Base-by-base conservation (phyloP, 2,888 invertebrate species). In the Neuroscelio doddi region DNA sequence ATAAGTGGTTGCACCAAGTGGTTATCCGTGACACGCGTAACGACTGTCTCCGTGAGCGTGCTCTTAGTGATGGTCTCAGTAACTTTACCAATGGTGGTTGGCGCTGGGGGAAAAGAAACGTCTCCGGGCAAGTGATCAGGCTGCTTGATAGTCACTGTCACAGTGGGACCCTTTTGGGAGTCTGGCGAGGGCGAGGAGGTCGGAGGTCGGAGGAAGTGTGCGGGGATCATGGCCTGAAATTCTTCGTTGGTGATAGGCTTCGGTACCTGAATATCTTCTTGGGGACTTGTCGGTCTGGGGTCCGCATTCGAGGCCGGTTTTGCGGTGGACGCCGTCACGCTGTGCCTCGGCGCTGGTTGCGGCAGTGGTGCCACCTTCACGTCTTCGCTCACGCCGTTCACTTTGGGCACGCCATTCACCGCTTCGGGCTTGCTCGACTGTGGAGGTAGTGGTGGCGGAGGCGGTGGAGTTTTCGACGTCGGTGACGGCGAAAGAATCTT, bases 11-110 rank as follows among this genome's bases (percentile, higher is more conserved):
- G 91, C 85, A 91, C 89, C 87, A 94, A 90, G 85, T 92, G 90
- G 89, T 96, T 96, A 88, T 96, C 95, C 79, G 96, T 96, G 87
- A 96, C 91, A 83, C 96, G 89, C 76, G 96, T 96, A 87, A 96
- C 95, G 75, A 95, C 94, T 72, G 95, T 96, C 89, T 96, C 96
- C 82, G 96, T 96, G 88, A 95, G 93, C 75, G 96, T 96, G 84
- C 95, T 94, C 90, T 95, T 96, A 86, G 96, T 96, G 89, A 96
- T 94, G 86, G 93, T 94, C 88, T 96, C 96, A 75, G 95, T 96
- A 87, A 95, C 93, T 85, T 90, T 90, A 85, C 96, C 96, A 83
- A 93, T 90, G 76, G 91, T 89, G 69, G 92, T 92, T 70, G 94
- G 94, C 76, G 94, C 89, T 80, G 95, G 94, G 75, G 94, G 94